phyloP scores from a whole-genome alignment of 1,140 invertebrate genomes.

The Drosophila ironensis region DNA sequence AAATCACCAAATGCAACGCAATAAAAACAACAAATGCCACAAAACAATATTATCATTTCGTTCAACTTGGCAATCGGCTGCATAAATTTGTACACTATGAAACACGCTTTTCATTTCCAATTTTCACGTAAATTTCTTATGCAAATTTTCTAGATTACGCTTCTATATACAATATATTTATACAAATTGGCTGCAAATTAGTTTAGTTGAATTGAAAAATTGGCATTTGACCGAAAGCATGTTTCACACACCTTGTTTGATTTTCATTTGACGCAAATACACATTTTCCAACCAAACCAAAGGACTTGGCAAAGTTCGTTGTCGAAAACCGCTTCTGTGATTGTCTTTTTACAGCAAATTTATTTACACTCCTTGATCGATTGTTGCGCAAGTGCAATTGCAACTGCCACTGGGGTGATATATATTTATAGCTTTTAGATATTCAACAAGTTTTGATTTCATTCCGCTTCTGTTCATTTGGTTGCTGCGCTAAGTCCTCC shows the following conservation, averaged over 20 bases:
- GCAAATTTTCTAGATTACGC: conserved; percentile 39
- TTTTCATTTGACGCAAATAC: conserved; percentile 31
- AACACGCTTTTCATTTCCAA: conserved; percentile 17
- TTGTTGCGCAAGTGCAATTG: conserved; percentile 59
- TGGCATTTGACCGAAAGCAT: conserved; percentile 49
- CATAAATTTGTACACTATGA: conserved; percentile 22
- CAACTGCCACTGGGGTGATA: conserved; percentile 14
- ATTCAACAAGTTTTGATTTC: conserved; percentile 27
- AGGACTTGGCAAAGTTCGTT: conserved; percentile 30
- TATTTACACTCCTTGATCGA: conserved; percentile 44
- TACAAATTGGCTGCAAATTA: conserved; percentile 68
- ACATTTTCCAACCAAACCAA: conserved; percentile 5
- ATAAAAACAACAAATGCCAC: conserved; percentile 18
- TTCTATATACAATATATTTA: too few species aligned
- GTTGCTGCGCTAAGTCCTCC: conserved; percentile 52
- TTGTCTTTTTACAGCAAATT: conserved; percentile 56
- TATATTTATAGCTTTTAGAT: conserved; percentile 6
- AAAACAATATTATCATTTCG: conserved; percentile 29
- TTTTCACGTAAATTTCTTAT: conserved; percentile 41
- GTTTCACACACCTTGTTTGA: too few species aligned
- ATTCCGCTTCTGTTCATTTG: conserved; percentile 54
- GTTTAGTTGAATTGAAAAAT: conserved; percentile 66
- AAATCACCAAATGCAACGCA: conserved; percentile 48
- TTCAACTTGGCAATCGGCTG: conserved; percentile 48
- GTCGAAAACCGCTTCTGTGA: conserved; percentile 59